Percentiles rank a stretch among this genome's conserved stretches.
These are phyloP conservation scores for Amniataba percoides DNA, from an alignment of 2,797 vertebrate species.

Conservation along the genomic window DNA sequence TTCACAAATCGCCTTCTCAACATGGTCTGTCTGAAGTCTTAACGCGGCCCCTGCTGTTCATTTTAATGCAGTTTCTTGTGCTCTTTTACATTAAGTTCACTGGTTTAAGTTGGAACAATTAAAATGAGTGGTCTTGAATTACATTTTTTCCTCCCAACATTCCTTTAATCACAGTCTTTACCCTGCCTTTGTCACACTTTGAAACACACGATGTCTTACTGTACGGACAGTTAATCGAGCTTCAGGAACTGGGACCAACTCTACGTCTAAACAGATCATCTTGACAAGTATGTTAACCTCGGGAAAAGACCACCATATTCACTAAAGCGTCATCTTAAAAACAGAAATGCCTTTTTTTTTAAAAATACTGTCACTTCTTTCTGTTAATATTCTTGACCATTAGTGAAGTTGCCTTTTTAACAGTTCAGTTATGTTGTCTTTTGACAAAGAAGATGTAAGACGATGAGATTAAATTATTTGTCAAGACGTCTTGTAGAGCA, in stretches of 20 bases:
- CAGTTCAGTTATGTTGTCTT: constrained; percentile 26
- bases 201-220: constrained; percentile 64
- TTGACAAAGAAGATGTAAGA: constrained; percentile 30
- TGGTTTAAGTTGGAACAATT: not conserved
- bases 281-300: constrained; percentile 30
- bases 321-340: constrained; percentile 1
- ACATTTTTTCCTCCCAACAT: not conserved
- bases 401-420: constrained; percentile 30
- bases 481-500: constrained; percentile 25
- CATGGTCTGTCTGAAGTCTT: not conserved
- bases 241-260: constrained; percentile 33
- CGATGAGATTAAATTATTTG: constrained; percentile 37
- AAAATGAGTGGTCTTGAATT: not conserved
- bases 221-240: constrained; percentile 16
- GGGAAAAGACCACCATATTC: not conserved
- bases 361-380: constrained; percentile 13
- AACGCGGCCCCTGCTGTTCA: not conserved
- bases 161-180: not conserved
- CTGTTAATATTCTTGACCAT: constrained; percentile 31
- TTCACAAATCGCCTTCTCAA: not conserved
- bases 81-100: not conserved
- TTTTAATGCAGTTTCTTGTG: constrained; percentile 9
- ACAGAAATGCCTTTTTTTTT: constrained; percentile 16
- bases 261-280: constrained; percentile 23
- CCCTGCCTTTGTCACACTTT: constrained; percentile 41